Evolutionary conservation across 2,797 vertebrate genomes (phyloP).

Genomic region (Myiotriccus ornatus): DNA sequence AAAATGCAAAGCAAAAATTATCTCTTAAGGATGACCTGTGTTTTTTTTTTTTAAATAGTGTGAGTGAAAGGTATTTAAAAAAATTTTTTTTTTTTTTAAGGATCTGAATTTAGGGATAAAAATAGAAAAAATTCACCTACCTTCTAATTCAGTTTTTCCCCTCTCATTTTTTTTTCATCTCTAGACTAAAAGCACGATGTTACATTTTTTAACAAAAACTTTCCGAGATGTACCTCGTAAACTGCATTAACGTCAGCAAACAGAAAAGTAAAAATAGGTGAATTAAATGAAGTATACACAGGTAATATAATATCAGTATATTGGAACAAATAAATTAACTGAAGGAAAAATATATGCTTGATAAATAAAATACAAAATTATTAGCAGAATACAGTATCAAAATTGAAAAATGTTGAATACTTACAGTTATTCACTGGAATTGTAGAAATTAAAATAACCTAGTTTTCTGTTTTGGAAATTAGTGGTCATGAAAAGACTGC

Average conservation of each 20-base stretch:
- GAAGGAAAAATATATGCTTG: neutral
- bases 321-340: neutral
- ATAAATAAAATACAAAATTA: neutral
- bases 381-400: neutral
- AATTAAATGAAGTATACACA: neutral
- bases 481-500: neutral
- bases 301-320: neutral
- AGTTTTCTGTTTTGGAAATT: neutral
- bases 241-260: neutral
- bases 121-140: neutral
- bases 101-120: rapidly evolving
- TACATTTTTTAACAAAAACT: neutral
- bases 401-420: neutral
- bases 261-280: neutral
- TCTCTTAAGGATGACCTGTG: neutral
- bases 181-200: neutral
- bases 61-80: neutral
- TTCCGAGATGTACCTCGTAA: neutral
- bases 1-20: neutral
- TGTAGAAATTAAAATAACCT: neutral
- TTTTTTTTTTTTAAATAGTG: neutral
- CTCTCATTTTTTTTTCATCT: neutral
- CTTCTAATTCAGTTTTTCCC: neutral
- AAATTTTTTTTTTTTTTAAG: neutral
- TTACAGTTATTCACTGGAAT: neutral